Evolutionary conservation across 2,888 invertebrate genomes (phyloP).

Genomic region (Syritta pipiens): DNA sequence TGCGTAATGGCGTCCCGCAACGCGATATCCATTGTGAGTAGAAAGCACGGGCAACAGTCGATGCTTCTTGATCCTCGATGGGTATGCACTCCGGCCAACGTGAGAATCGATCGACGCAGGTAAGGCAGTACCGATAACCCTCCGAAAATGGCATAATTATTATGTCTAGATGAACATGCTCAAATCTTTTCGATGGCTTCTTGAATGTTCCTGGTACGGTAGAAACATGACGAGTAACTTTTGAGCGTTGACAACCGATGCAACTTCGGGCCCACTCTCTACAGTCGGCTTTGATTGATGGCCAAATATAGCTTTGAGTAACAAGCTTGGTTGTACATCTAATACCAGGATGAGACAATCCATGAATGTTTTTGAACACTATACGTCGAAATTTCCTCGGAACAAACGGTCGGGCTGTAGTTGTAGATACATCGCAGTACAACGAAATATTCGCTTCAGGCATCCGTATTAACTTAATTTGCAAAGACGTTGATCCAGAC

Average conservation of each 20-base stretch:
- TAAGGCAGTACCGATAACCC: constrained; percentile 11
- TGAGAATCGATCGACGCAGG: constrained; percentile 8
- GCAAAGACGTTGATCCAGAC: background rate
- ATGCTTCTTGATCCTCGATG: constrained; percentile 18
- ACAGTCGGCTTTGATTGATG: constrained; percentile 58
- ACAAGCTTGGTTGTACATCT: constrained; percentile 16
- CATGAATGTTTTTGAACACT: constrained; percentile 21
- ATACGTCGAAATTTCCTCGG: constrained; percentile 9
- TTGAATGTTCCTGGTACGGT: constrained; percentile 74
- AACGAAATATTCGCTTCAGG: constrained; percentile 5
- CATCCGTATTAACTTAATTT: constrained; percentile 5
- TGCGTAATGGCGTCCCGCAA: constrained; percentile 49
- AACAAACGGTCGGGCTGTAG: constrained; percentile 31
- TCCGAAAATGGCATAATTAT: background rate
- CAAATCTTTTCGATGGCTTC: background rate
- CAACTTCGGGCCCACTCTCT: constrained; percentile 37
- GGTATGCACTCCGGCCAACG: constrained; percentile 12
- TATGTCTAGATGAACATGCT: constrained; percentile 16
- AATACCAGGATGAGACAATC: constrained; percentile 32
- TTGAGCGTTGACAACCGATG: constrained; percentile 68
- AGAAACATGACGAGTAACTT: constrained; percentile 72
- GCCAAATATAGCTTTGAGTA: constrained; percentile 69
- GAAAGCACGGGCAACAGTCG: constrained; percentile 12
- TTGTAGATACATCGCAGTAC: constrained; percentile 31
- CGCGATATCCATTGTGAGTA: constrained; percentile 23